phyloP scores from a whole-genome alignment of 2,797 vertebrate species.

The Paratrypauchen microcephalus region DNA sequence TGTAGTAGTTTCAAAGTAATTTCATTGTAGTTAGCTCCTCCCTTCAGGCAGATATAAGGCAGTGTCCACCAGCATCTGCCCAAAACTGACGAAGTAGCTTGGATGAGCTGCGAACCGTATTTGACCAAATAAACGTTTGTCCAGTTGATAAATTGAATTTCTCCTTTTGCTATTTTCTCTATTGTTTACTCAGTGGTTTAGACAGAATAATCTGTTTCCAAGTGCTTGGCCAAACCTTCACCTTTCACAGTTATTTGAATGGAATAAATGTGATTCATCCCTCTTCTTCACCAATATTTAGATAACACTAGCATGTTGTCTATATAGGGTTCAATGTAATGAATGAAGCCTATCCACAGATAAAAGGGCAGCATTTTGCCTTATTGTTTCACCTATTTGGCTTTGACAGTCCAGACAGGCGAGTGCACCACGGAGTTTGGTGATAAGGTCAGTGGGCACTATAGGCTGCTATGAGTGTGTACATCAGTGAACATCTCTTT shows the following conservation, averaged over 20 bases:
- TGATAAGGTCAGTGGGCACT: slow-evolving; percentile 20
- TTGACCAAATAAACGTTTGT: no score
- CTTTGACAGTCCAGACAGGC: slow-evolving; percentile 31
- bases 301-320: background rate
- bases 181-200: background rate
- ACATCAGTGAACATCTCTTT: no score
- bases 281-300: background rate
- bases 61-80: no score
- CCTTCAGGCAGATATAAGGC: no score
- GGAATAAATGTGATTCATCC: background rate
- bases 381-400: slow-evolving; percentile 34
- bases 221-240: background rate
- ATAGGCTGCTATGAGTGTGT: no score
- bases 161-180: no score
- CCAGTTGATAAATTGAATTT: no score
- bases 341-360: slow-evolving; percentile 5
- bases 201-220: background rate
- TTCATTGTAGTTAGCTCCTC: no score
- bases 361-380: slow-evolving; percentile 25
- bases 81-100: no score
- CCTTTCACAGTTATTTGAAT: background rate
- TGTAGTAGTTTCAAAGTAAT: no score
- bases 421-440: slow-evolving; percentile 36
- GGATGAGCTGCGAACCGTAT: no score
- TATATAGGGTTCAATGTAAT: slow-evolving; percentile 1